phyloP scores from a whole-genome alignment of 2,113 vertebrate species.

The Corydoras sp. region DNA sequence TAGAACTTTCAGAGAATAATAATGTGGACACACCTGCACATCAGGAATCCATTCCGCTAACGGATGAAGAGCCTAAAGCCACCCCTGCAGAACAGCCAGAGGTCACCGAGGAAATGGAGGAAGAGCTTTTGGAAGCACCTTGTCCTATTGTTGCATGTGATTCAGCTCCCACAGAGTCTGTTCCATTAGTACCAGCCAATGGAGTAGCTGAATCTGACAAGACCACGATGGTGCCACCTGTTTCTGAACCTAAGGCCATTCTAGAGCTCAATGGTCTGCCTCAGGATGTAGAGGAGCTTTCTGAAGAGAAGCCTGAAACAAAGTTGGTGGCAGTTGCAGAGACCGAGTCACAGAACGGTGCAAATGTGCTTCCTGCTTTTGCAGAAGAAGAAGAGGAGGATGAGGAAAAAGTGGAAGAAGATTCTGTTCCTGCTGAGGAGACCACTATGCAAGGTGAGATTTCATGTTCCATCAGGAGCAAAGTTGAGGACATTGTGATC shows the following conservation, averaged over 20 bases:
- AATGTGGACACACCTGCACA: slow-evolving; percentile 56
- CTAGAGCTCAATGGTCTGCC: slow-evolving; percentile 73
- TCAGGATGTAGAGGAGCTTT: slow-evolving; percentile 56
- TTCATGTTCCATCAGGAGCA: background rate
- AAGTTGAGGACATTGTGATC: background rate
- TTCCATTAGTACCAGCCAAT: background rate
- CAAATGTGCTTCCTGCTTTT: slow-evolving; percentile 31
- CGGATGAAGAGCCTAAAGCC: slow-evolving; percentile 25
- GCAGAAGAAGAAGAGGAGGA: slow-evolving; percentile 25
- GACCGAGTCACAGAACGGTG: slow-evolving; percentile 57
- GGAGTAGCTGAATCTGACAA: slow-evolving; percentile 6
- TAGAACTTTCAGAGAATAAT: slow-evolving; percentile 40
- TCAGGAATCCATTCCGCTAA: slow-evolving; percentile 54
- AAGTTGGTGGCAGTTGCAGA: slow-evolving; percentile 73
- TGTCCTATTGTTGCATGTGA: background rate
- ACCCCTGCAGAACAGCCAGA: slow-evolving; percentile 38
- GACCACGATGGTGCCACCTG: slow-evolving; percentile 17
- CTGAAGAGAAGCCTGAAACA: slow-evolving; percentile 57
- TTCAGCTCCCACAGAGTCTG: background rate
- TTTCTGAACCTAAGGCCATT: slow-evolving; percentile 42
- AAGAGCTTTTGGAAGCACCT: slow-evolving; percentile 24
- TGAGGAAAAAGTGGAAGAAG: slow-evolving; percentile 50
- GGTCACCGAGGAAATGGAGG: slow-evolving; percentile 36
- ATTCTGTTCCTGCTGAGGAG: slow-evolving; percentile 61
- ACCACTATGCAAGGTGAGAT: slow-evolving; percentile 70